Percentiles rank a stretch among this genome's conserved stretches.
Evolutionary conservation across 2,113 vertebrate genomes (phyloP).

Genomic region (Stegostoma tigrinum): DNA sequence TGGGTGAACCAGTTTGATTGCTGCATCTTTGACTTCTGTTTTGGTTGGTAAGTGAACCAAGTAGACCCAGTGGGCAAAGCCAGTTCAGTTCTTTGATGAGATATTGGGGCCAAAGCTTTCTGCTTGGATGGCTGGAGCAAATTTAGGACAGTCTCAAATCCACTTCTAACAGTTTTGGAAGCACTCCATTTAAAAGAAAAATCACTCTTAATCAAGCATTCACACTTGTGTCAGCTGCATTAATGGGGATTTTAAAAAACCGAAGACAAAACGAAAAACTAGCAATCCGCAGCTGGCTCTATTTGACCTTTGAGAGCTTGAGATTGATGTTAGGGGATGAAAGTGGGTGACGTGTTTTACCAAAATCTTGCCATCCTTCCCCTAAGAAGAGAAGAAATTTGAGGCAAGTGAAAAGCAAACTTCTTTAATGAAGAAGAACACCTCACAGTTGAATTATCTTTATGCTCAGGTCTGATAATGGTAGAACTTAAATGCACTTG

Average conservation of each 20-base stretch:
- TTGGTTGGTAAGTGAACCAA: not conserved
- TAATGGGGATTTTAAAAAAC: not conserved
- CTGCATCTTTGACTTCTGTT: not conserved
- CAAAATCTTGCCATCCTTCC: not conserved
- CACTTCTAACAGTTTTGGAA: not conserved
- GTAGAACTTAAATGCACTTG: not conserved
- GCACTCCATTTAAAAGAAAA: too few species aligned
- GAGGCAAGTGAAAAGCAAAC: not conserved
- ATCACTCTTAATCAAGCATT: not conserved
- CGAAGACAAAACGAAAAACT: not conserved
- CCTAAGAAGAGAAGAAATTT: not conserved
- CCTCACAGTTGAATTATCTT: not conserved
- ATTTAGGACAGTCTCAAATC: not conserved
- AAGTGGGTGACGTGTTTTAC: not conserved
- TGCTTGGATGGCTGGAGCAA: not conserved
- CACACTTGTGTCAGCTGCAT: not conserved
- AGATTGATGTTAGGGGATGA: not conserved
- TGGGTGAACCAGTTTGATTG: not conserved
- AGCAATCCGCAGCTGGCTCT: not conserved
- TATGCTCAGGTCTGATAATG: not conserved
- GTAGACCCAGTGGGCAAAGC: not conserved
- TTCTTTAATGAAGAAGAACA: not conserved
- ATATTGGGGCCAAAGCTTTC: too few species aligned
- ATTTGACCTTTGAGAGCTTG: not conserved
- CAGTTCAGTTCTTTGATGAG: too few species aligned